A percentile compares a stretch with the other conserved stretches of the same genome.
phyloP scores from a whole-genome alignment of 2,113 vertebrate genomes.

The Monarcha castaneiventris region DNA sequence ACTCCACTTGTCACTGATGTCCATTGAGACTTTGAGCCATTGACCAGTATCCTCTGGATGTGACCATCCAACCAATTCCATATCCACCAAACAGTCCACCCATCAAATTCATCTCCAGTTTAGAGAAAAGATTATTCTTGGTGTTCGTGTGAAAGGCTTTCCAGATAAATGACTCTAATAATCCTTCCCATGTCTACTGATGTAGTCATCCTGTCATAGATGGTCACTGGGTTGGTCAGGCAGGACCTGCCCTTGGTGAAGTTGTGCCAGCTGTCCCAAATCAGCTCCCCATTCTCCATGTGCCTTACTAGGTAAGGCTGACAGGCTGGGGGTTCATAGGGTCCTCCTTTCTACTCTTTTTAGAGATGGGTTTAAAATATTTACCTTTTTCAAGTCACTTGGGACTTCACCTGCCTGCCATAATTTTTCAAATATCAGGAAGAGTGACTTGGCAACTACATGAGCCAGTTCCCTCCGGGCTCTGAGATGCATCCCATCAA shows the following conservation, averaged over 20 bases:
- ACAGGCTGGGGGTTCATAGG: background rate
- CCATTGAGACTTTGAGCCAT: background rate
- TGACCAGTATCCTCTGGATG: background rate
- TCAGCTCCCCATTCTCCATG: background rate
- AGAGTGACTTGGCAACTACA: background rate
- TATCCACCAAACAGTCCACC: background rate
- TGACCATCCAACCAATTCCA: rapidly evolving
- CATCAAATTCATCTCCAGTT: background rate
- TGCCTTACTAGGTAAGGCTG: background rate
- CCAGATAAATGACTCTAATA: background rate
- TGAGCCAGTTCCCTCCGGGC: background rate
- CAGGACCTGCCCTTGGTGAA: background rate
- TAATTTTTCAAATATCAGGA: background rate
- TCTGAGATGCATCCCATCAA: background rate
- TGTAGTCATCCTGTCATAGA: background rate
- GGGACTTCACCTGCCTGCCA: background rate
- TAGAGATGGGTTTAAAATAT: background rate
- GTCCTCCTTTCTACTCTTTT: background rate
- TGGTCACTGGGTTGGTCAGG: background rate
- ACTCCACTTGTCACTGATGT: background rate
- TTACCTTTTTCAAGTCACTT: background rate
- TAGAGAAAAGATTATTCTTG: background rate
- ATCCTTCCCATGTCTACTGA: background rate
- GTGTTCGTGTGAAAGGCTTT: rapidly evolving
- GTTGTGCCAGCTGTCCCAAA: rapidly evolving